These are phyloP conservation scores for Intellagama lesueurii DNA, from an alignment of 2,797 vertebrate genomes.

Conservation along the genomic window DNA sequence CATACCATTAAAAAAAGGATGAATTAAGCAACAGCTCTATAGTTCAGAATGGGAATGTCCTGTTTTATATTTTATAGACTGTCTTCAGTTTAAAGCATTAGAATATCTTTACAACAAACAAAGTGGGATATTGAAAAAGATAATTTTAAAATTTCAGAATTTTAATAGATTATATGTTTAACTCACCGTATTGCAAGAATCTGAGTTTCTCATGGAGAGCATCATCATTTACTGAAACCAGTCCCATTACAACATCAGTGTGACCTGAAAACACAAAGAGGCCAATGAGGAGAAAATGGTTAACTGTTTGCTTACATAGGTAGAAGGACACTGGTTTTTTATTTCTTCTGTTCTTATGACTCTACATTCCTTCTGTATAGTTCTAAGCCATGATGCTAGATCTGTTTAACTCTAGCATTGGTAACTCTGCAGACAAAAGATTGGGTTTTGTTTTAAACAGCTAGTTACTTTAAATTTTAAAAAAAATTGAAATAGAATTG, in stretches of 20 bases:
- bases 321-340: not conserved
- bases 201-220: conserved; percentile 85
- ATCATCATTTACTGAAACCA: conserved; percentile 85
- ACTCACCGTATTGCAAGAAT: conserved; percentile 92
- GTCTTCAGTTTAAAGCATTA: too few relatives aligned
- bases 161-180: too few relatives aligned
- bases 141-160: too few relatives aligned
- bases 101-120: too few relatives aligned
- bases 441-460: not conserved
- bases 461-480: not conserved
- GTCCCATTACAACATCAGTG: conserved; percentile 93
- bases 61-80: too few relatives aligned
- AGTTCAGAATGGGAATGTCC: too few relatives aligned
- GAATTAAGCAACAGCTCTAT: too few relatives aligned
- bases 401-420: not conserved
- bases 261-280: conserved; percentile 82
- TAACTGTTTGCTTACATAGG: not conserved
- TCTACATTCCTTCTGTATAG: not conserved
- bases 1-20: too few relatives aligned
- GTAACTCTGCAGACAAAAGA: not conserved
- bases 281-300: not conserved
- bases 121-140: too few relatives aligned
- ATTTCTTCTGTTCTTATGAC: not conserved
- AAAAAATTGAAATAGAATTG: too few relatives aligned
- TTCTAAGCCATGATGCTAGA: not conserved